Evolutionary conservation across 1,140 invertebrate genomes (phyloP).

Genomic region (Bradysia coprophila): DNA sequence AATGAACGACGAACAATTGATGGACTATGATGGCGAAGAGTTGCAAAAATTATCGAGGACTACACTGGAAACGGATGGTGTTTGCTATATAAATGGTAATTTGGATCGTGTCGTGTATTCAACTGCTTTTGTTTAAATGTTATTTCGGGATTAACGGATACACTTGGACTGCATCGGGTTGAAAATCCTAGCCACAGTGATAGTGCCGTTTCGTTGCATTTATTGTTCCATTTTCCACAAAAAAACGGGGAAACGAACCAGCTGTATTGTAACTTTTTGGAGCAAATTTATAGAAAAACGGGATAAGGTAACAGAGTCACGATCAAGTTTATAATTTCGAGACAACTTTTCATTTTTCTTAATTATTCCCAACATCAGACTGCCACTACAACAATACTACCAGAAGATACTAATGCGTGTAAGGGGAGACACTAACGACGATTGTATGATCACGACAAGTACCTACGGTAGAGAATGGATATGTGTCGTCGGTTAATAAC

Average conservation of each 20-base stretch:
- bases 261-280: slow-evolving; percentile 54
- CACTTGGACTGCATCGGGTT: slow-evolving; percentile 84
- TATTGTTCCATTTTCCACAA: slow-evolving; percentile 92
- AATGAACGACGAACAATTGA: slow-evolving; percentile 2
- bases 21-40: slow-evolving; percentile 10
- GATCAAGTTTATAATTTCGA: too few relatives aligned
- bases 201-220: slow-evolving; percentile 76
- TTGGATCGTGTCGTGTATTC: too few relatives aligned
- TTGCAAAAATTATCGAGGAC: slow-evolving; percentile 42
- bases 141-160: slow-evolving; percentile 50
- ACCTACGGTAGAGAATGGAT: too few relatives aligned
- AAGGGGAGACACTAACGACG: too few relatives aligned
- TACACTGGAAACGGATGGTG: slow-evolving; percentile 48
- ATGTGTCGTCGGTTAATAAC: too few relatives aligned
- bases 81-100: slow-evolving; percentile 93
- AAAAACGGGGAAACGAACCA: slow-evolving; percentile 57
- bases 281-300: slow-evolving; percentile 20
- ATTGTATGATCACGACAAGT: too few relatives aligned
- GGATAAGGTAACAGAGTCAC: background rate
- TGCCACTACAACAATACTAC: too few relatives aligned
- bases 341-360: too few relatives aligned
- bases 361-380: too few relatives aligned
- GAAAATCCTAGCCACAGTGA: slow-evolving; percentile 85
- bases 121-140: too few relatives aligned
- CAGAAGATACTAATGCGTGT: too few relatives aligned